Evolutionary conservation across 2,113 vertebrate genomes (phyloP), one percentile per base, ranked within the genome.

Genomic region (Drymodes brunneopygia): DNA sequence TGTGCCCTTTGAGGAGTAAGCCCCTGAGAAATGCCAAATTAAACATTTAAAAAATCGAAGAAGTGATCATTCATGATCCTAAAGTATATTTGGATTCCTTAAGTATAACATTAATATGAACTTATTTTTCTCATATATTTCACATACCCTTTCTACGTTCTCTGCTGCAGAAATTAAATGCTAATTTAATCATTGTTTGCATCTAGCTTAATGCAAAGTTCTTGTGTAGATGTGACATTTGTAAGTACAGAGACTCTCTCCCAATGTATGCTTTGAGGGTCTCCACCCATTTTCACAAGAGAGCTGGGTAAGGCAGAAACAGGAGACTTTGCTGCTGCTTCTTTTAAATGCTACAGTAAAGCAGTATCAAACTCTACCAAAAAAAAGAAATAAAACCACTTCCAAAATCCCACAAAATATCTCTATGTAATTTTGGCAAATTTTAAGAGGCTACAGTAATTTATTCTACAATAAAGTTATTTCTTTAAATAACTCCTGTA

Each of bases 181-280:
- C 45, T 94, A 92, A 88, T 93, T 97, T 94, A 98, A 97, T 75
- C 35, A 10, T 69, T 98, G 97, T 96, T 96, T 79, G 96, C 94
- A 71, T 98, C 97, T 73, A 98, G 95, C 96, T 98, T 98, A 95
- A 98, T 92, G 47, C 97, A 98, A 81, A 98, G 97, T 66, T 98
- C 97, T 36, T 97, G 94, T 40, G 97, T 96, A 72, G 97, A 98
- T 84, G 97, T 95, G 88, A 98, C 94, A 92, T 98, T 98, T 84
- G 91, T 88, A 90, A 98, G 94, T 51, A 97, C 60, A 86, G 97
- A 93, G 40, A 94, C 88, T 82, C 95, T 97, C 65, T 98, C 97
- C 77, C 66, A 77, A 71, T 96, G 95, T 24, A 95, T 80, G 65
- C 98, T 97, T 40, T 97, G 93, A 81, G 98, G 96, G 36, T 98